Conservation (phyloP, 2,797 vertebrate genomes). For the Ctenopoma multispine region DNA sequence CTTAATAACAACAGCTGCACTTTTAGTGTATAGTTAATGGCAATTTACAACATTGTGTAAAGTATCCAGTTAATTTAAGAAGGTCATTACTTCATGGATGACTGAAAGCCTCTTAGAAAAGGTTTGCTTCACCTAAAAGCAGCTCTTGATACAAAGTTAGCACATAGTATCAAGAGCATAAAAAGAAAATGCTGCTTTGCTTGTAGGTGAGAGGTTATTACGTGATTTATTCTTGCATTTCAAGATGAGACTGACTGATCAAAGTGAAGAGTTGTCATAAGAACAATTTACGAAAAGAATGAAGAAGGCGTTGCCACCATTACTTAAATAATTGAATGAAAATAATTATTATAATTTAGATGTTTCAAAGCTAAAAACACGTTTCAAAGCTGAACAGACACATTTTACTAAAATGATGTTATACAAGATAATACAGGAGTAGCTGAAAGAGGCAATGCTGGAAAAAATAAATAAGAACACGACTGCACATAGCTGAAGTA, state of each 20-base stretch:
- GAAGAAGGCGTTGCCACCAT: background rate
- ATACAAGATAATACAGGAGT: background rate
- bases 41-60: background rate
- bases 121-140: background rate
- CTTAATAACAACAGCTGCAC: constrained; percentile 1
- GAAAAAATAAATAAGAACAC: background rate
- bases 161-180: background rate
- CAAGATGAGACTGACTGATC: constrained; percentile 7
- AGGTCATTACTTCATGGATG: constrained; percentile 3
- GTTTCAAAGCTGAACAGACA: background rate
- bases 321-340: background rate
- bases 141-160: background rate
- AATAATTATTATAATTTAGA: background rate
- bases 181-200: background rate
- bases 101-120: background rate
- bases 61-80: background rate
- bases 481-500: background rate
- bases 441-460: background rate
- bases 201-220: background rate
- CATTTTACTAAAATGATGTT: background rate
- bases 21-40: background rate
- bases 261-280: background rate
- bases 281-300: background rate
- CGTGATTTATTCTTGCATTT: constrained; percentile 10
- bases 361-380: background rate